phyloP scores from a whole-genome alignment of 2,113 vertebrate species.

The Malurus alboscapulatus region DNA sequence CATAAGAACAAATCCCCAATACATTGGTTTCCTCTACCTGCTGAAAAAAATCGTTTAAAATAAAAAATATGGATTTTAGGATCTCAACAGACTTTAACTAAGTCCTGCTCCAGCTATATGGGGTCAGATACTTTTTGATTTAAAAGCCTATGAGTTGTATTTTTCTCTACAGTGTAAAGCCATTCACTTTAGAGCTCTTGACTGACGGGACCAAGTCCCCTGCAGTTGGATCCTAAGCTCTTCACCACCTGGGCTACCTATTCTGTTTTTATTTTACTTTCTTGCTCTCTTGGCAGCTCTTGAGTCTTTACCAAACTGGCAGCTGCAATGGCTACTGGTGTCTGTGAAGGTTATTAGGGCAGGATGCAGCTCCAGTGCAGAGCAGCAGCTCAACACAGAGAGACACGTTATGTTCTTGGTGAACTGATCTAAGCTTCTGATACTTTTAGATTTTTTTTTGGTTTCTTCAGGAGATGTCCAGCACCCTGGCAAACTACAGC shows the following conservation, averaged over 20 bases:
- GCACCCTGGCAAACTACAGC: background rate
- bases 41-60: background rate
- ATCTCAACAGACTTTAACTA: background rate
- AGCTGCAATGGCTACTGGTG: background rate
- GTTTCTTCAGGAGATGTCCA: background rate
- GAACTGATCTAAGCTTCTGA: background rate
- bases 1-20: background rate
- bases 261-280: background rate
- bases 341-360: accelerated
- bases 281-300: background rate
- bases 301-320: background rate
- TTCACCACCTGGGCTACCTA: background rate
- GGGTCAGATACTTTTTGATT: background rate
- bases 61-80: background rate
- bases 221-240: background rate
- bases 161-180: background rate
- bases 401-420: background rate
- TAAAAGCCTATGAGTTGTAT: background rate
- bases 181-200: background rate
- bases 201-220: background rate
- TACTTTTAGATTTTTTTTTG: background rate
- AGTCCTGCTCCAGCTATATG: background rate
- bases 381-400: background rate
- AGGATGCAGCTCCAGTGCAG: background rate
- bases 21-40: background rate